phyloP scores from a whole-genome alignment of 1,140 invertebrate species.

The Mercenaria mercenaria region DNA sequence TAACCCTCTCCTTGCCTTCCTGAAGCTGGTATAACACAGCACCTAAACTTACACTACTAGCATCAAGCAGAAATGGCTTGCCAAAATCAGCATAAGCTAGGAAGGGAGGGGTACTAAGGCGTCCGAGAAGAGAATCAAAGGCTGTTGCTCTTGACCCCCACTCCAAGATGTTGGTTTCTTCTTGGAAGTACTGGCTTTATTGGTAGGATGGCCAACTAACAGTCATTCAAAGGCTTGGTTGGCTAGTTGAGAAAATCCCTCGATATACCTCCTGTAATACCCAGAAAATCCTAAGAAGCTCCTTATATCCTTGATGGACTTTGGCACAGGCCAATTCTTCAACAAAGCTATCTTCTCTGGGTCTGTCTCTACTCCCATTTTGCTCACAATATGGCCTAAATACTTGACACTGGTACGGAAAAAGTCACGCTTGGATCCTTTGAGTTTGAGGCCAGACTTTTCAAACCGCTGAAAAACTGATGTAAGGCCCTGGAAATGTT shows the following conservation, averaged over 20 bases:
- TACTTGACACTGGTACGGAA: conserved; percentile 67
- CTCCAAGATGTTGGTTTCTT: neutral
- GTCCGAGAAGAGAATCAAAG: conserved; percentile 68
- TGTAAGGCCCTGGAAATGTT: conserved; percentile 49
- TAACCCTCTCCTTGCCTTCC: conserved; percentile 63
- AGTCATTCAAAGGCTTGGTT: neutral
- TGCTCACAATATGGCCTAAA: conserved; percentile 75
- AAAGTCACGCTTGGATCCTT: conserved; percentile 74
- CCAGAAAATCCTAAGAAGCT: conserved; percentile 75
- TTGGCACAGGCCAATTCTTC: conserved; percentile 79
- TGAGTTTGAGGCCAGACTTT: conserved; percentile 73
- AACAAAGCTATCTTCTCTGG: conserved; percentile 78
- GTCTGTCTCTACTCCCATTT: conserved; percentile 74
- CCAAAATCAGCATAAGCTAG: conserved; percentile 66
- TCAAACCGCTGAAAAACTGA: conserved; percentile 74
- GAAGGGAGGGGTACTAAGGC: conserved; percentile 51
- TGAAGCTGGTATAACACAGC: conserved; percentile 77
- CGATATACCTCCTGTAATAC: conserved; percentile 69
- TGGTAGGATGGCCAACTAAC: neutral
- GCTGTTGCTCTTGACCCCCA: conserved; percentile 28
- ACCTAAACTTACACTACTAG: conserved; percentile 69
- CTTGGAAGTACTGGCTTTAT: neutral
- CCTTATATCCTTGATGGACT: conserved; percentile 65
- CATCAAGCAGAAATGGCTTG: conserved; percentile 68
- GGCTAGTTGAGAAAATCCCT: neutral